Conservation (phyloP, 2,797 vertebrate genomes). For the Cheirogaleus major region DNA sequence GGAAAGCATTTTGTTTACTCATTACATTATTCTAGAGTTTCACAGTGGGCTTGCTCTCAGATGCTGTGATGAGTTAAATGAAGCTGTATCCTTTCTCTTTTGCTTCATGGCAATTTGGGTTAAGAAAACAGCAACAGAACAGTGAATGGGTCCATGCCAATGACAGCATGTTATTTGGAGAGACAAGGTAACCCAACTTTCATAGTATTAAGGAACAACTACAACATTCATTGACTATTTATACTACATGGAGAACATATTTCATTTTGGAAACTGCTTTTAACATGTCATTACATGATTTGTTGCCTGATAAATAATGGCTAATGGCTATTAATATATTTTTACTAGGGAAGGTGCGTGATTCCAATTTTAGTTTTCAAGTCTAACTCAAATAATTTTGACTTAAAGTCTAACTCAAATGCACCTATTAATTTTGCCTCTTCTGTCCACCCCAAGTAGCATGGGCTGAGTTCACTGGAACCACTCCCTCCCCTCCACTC, state of each 20-base stretch:
- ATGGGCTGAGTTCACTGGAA: rapidly evolving
- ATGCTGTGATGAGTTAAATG: neutral
- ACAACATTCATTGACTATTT: neutral
- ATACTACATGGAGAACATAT: neutral
- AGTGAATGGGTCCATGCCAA: neutral
- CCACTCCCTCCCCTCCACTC: rapidly evolving
- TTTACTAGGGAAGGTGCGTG: neutral
- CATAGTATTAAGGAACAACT: neutral
- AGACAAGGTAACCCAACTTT: neutral
- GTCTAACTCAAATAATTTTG: neutral
- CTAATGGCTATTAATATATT: neutral
- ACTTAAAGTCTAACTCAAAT: neutral
- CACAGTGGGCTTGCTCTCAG: neutral
- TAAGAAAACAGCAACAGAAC: neutral
- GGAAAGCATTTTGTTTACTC: neutral
- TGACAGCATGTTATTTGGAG: too few species aligned
- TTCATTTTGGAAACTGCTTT: neutral
- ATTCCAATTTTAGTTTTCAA: neutral
- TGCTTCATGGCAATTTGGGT: neutral
- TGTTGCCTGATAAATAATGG: neutral
- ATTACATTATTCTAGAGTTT: neutral
- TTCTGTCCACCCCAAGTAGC: rapidly evolving
- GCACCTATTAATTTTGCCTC: neutral
- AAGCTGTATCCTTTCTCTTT: neutral
- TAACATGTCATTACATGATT: neutral